These are phyloP conservation scores for Pangasius krempfi DNA, from an alignment of 2,797 vertebrate species.

Conservation along the genomic window DNA sequence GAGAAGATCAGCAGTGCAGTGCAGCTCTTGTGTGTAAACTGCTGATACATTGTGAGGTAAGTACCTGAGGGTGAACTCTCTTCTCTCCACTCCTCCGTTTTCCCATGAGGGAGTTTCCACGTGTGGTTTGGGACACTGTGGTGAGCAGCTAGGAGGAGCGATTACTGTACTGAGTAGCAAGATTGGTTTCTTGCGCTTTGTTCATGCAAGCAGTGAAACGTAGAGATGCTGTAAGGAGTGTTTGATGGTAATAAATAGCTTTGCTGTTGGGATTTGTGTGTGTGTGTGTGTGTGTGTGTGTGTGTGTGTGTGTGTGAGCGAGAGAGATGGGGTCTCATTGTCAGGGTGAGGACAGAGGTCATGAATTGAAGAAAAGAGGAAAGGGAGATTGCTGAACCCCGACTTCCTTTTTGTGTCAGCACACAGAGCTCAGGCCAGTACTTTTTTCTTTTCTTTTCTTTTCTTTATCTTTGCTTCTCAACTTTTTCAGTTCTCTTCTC, in stretches of 20 bases:
- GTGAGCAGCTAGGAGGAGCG: neutral
- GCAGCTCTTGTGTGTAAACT: slow-evolving; percentile 9
- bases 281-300: slow-evolving; percentile 18
- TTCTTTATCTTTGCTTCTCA: neutral
- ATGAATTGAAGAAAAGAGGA: slow-evolving; percentile 64
- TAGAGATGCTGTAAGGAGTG: neutral
- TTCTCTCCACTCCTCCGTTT: neutral
- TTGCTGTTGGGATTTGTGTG: neutral
- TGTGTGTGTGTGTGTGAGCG: neutral
- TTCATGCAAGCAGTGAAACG: neutral
- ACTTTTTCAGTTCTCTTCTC: neutral
- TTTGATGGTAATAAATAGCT: neutral
- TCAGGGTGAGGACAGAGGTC: slow-evolving; percentile 57
- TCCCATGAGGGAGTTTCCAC: neutral
- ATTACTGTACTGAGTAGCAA: neutral
- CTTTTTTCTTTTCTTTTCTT: neutral
- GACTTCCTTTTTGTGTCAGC: slow-evolving; percentile 60
- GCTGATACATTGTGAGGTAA: slow-evolving; percentile 34
- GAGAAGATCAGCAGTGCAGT: slow-evolving; percentile 8
- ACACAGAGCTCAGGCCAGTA: slow-evolving; percentile 47
- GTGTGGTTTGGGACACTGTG: neutral
- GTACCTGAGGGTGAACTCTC: slow-evolving; percentile 4
- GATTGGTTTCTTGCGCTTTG: neutral
- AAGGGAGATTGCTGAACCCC: slow-evolving; percentile 65
- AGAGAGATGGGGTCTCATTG: slow-evolving; percentile 44